Base-by-base conservation (phyloP, 1,140 invertebrate species). In the Cephus cinctus region DNA sequence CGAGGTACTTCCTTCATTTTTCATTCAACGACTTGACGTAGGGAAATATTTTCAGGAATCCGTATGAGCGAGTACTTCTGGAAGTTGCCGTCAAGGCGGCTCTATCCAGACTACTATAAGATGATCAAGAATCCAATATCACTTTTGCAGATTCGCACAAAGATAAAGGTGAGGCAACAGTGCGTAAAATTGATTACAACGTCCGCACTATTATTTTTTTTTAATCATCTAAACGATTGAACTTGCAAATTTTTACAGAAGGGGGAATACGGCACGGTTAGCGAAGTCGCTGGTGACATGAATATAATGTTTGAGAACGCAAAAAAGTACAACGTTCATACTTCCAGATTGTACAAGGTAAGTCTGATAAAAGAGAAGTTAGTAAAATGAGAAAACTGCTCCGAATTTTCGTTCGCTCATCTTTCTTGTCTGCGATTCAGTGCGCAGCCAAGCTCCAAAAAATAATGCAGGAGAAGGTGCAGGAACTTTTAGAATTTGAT, bases 221-320 rank as follows among this genome's bases (percentile, higher is more conserved):
- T 36, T 45, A 9, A 23, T 22, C 36, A n/a, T 34, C 15, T 32
- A 15, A 8, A 21, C 30, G 4, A 43, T 12, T 23, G 5, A 30
- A 9, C 6, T 1, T 5, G 5, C 18, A 16, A 43, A 43, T 18
- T 38, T 61, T 67, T 78, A 21, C 57, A 86, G 73, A 86, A 84
- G 65, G 88, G 89, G 15, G 83, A 86, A 54, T 98, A 98, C 73
- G 86, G 84, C 3, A 91, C 87, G 11, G 76, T 98, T 2, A 89
- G 86, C 50, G 92, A 97, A 73, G 83, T 98, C 43, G 90, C 92
- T n/a, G 87, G 86, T 1, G 96, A 98, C 69, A 84, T 98, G 79
- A 96, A 96, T 69, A 85, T 97, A n/a, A 96, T 99, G 87, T 96
- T 98, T 80, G 91, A 98, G 69, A 98, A 98, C 80, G 95, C 96